Conservation (phyloP, 2,113 vertebrate genomes). For the Xyrauchen texanus region DNA sequence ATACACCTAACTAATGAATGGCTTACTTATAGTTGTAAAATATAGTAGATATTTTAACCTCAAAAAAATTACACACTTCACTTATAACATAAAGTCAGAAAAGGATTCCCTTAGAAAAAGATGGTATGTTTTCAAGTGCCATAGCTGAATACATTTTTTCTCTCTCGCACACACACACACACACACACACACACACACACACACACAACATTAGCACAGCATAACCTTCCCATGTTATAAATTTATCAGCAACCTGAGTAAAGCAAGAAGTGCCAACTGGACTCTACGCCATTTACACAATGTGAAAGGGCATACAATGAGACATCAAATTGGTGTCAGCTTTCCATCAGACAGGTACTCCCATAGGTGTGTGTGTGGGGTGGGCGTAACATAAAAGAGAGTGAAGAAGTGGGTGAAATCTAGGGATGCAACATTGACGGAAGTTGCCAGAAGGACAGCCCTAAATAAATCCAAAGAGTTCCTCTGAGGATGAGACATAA, state of each 20-base stretch:
- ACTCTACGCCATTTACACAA: conserved; percentile 40
- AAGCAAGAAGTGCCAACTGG: neutral
- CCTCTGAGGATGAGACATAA: conserved; percentile 25
- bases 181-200: neutral
- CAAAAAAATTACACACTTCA: too few relatives aligned
- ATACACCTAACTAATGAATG: too few relatives aligned
- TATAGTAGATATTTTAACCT: too few relatives aligned
- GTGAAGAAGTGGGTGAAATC: neutral
- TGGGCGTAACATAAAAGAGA: neutral
- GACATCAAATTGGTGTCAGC: neutral
- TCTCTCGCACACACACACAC: too few relatives aligned
- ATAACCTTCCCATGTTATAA: neutral
- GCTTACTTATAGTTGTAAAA: too few relatives aligned
- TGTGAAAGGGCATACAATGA: conserved; percentile 44
- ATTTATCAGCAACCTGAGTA: conserved; percentile 15
- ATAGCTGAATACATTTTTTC: neutral
- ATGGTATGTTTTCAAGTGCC: neutral
- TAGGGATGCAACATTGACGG: conserved; percentile 15
- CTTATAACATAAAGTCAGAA: too few relatives aligned
- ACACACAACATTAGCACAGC: neutral
- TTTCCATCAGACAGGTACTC: conserved; percentile 24
- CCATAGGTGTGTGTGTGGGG: neutral
- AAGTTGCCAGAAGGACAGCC: too few relatives aligned
- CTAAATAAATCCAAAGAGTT: neutral
- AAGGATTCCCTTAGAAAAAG: too few relatives aligned